phyloP scores from a whole-genome alignment of 2,888 invertebrate genomes.

The Synanthedon formicaeformis region DNA sequence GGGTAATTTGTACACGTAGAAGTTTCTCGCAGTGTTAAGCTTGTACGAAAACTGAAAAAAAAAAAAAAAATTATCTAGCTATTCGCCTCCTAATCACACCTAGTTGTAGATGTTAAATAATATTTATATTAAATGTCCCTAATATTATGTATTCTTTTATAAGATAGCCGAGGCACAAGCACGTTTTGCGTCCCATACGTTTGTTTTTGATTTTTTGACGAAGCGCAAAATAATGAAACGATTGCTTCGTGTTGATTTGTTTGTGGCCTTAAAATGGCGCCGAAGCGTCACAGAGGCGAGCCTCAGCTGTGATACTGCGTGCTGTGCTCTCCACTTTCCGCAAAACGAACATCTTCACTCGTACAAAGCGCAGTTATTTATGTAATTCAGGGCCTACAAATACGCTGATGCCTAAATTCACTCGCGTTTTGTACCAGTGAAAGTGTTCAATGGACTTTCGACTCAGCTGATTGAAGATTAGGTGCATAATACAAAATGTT shows the following conservation, averaged over 20 bases:
- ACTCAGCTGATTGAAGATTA: not conserved
- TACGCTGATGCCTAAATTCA: slow-evolving; percentile 27
- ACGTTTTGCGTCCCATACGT: slow-evolving; percentile 40
- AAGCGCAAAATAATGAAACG: slow-evolving; percentile 44
- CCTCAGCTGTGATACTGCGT: slow-evolving; percentile 65
- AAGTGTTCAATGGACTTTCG: slow-evolving; percentile 18
- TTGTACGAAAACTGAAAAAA: slow-evolving; percentile 35
- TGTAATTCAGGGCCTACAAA: slow-evolving; percentile 41
- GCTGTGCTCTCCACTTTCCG: slow-evolving; percentile 55
- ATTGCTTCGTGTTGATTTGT: slow-evolving; percentile 57
- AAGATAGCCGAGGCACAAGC: slow-evolving; percentile 24
- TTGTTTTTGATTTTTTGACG: slow-evolving; percentile 21
- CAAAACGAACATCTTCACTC: slow-evolving; percentile 26
- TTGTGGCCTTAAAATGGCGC: slow-evolving; percentile 67
- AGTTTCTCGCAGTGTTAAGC: slow-evolving; percentile 36
- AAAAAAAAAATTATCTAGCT: slow-evolving; percentile 43
- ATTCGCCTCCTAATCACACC: slow-evolving; percentile 30
- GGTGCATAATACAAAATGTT: not conserved
- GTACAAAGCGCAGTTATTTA: slow-evolving; percentile 15
- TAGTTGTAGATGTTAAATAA: slow-evolving; percentile 26
- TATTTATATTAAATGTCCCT: not conserved
- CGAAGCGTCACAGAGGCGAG: slow-evolving; percentile 24
- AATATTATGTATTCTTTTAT: not conserved
- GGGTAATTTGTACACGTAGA: slow-evolving; percentile 30
- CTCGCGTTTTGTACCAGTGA: slow-evolving; percentile 33